These are phyloP conservation scores for Agrotis exclamationis DNA, from an alignment of 2,888 invertebrate genomes.

Conservation along the genomic window DNA sequence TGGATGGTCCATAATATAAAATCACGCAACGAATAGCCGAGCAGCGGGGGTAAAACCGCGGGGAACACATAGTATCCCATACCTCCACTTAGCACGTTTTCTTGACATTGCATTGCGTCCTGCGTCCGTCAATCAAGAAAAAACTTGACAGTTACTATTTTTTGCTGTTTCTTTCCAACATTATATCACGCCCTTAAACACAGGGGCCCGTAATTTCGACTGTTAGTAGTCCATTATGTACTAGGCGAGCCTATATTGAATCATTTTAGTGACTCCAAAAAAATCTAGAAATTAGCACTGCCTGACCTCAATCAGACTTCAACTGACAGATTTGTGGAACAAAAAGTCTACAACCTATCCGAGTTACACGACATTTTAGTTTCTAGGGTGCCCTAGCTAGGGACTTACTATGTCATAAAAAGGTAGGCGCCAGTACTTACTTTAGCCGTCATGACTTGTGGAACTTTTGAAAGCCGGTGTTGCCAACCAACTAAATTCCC, in stretches of 20 bases:
- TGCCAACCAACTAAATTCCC: conserved; percentile 23
- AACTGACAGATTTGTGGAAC: not conserved
- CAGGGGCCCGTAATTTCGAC: too few species aligned
- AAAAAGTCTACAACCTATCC: not conserved
- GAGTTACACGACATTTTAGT: not conserved
- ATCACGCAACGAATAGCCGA: too few species aligned
- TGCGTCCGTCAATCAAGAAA: conserved; percentile 1
- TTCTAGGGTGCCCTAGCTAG: not conserved
- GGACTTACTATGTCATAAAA: not conserved
- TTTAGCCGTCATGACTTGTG: conserved; percentile 7
- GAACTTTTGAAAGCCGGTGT: conserved; percentile 33
- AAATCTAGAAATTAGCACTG: too few species aligned
- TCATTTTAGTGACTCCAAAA: too few species aligned
- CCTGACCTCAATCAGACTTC: too few species aligned
- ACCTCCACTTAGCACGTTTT: not conserved
- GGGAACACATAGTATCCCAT: too few species aligned
- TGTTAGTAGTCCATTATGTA: too few species aligned
- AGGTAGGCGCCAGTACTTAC: not conserved
- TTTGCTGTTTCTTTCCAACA: not conserved
- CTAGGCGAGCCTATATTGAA: too few species aligned
- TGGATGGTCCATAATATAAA: too few species aligned
- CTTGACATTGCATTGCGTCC: conserved; percentile 2
- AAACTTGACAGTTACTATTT: not conserved
- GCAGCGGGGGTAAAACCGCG: too few species aligned
- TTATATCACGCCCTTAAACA: too few species aligned